Conservation (phyloP, 1,140 invertebrate genomes). For the Ips typographus region DNA sequence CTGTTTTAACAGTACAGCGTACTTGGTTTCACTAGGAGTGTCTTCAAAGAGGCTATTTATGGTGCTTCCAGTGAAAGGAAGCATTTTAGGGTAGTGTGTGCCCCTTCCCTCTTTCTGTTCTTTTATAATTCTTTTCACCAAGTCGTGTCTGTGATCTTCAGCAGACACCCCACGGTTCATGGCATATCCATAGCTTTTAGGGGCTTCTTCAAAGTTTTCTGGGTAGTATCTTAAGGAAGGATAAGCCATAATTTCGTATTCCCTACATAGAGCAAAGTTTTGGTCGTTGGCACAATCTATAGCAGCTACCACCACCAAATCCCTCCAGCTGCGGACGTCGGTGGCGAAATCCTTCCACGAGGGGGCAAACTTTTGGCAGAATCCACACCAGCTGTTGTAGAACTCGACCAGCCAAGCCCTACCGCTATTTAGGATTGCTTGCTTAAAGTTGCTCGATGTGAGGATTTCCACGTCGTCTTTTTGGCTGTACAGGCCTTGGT, state of each 20-base stretch:
- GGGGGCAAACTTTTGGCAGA: slow-evolving; percentile 80
- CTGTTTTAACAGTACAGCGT: slow-evolving; percentile 65
- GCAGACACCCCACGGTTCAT: slow-evolving; percentile 50
- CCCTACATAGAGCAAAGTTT: slow-evolving; percentile 76
- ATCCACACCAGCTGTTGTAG: slow-evolving; percentile 88
- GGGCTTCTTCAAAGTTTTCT: slow-evolving; percentile 59
- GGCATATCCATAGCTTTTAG: slow-evolving; percentile 60
- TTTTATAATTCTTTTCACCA: slow-evolving; percentile 62
- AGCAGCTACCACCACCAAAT: slow-evolving; percentile 56
- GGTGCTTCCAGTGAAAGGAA: slow-evolving; percentile 57
- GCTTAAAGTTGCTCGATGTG: slow-evolving; percentile 61
- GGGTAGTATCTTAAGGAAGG: slow-evolving; percentile 79
- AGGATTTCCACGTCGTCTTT: slow-evolving; percentile 63
- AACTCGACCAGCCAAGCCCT: slow-evolving; percentile 78
- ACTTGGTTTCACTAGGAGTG: slow-evolving; percentile 48
- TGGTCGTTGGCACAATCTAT: slow-evolving; percentile 75
- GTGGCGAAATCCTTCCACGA: slow-evolving; percentile 72
- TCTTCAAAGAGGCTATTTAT: slow-evolving; percentile 51
- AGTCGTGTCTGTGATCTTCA: slow-evolving; percentile 57
- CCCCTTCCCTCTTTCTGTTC: slow-evolving; percentile 63
- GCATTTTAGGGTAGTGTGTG: slow-evolving; percentile 60
- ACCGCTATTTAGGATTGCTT: slow-evolving; percentile 54
- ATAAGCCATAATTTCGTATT: slow-evolving; percentile 84
- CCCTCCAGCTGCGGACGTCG: slow-evolving; percentile 60
- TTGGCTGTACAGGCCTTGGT: slow-evolving; percentile 59